Evolutionary conservation across 2,797 vertebrate species (phyloP), one percentile per base, ranked within the genome.

Genomic region (Semotilus atromaculatus): DNA sequence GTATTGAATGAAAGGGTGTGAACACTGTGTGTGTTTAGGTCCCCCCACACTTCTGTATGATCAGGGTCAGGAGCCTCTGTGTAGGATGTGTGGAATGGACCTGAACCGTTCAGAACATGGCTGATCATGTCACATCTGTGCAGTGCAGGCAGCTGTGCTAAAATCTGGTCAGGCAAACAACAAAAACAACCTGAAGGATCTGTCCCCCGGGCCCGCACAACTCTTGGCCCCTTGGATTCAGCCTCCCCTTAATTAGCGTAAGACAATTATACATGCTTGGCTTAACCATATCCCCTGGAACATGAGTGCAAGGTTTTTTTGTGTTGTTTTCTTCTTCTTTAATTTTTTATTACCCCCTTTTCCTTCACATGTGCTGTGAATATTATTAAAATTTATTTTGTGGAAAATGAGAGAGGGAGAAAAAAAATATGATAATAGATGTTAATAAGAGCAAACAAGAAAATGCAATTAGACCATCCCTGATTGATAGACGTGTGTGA

Each of bases 221-320:
- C 85, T 90, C 86, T 85, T 87, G 88, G 84, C 86, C 90, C 88
- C 87, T 77, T 88, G 88, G 82, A 86, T 91, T 90, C 88, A 89
- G 88, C 83, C 88, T 87, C 82, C 83, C 88, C 91, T 91, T 94
- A 95, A 95, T 96, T 96, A 95, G 94, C 92, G 94, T 94, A 94
- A 93, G 91, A 94, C 94, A 95, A 95, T 96, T 96, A 95, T 93
- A 94, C 94, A 95, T 93, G 94, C 95, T 94, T 94, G 94, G 93
- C 94, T 95, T 93, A 93, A 93, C 93, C 91, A 91, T 94, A 92
- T 93, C 94, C 95, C 93, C 91, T 90, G 92, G 91, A 95, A 94
- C 93, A 93, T 51, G 91, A 93, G 91, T 90, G 89, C 75, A 88
- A 90, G 93, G 91, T 91, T 89, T 93, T 90, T 86, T 51, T 75